Evolutionary conservation across 2,888 invertebrate genomes (phyloP), one percentile per base, ranked within the genome.

Genomic region (Conus canariensis): DNA sequence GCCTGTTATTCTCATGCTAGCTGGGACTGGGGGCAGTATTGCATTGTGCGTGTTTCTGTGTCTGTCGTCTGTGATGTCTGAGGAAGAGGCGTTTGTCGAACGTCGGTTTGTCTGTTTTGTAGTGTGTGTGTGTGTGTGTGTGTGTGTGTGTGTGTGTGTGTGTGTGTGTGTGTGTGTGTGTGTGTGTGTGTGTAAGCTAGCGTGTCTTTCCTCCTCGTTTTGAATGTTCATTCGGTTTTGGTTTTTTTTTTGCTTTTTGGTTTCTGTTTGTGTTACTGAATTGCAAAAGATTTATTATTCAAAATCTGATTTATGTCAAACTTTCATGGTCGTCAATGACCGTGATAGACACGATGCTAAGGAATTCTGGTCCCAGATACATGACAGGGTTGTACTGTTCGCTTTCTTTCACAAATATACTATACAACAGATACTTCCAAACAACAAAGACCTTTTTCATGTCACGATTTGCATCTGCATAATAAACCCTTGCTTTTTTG

Each of bases 151-250:
- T 25, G 9, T 77, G 77, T 77, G 25, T 77, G 77, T 30, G 25
- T 77, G 77, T 77, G 77, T 77, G 77, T 77, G 77, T 77, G 77
- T 77, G 70, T 74, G 60, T 87, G 67, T 87, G 74, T 77, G 58
- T 74, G 58, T 88, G 58, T 88, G 74, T 88, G 58, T 58, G 74
- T 77, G 59, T 88, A 45, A 80, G 30, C 12, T 10, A 14, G n/a
- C 45, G 70, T 74, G 70, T 74, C 19, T 22, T 8, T 74, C 0
- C n/a, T 8, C 22, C 19, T 74, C 8, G 14, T 16, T 74, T 16
- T 74, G 22, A 8, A n/a, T 64, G 16, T 64, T 16, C 5, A 64
- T 64, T 64, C 60, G 12, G 56, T 14, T 56, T 9, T 45, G 25
- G 2, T 7, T 45, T 7, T 60, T n/a, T 22, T 12, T 74, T 8